These are phyloP conservation scores for Dryoscopus gambensis DNA, from an alignment of 2,113 vertebrate species.

Conservation along the genomic window DNA sequence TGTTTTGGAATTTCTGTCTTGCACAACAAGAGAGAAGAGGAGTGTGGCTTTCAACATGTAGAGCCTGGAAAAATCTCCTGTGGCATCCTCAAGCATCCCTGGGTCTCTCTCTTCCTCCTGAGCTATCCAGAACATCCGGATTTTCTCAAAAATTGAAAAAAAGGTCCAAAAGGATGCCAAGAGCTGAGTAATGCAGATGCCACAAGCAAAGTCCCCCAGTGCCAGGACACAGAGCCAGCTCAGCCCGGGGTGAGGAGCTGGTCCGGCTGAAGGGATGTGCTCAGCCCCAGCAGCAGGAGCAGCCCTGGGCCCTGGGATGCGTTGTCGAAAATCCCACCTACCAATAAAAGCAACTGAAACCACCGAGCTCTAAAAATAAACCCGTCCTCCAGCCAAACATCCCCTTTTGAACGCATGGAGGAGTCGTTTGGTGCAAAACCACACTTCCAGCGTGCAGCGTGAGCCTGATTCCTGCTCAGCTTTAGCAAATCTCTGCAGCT, in stretches of 20 bases:
- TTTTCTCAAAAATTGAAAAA: not conserved
- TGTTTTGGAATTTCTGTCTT: too few species aligned
- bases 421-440: not conserved
- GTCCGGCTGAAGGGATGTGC: not conserved
- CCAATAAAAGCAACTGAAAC: not conserved
- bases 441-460: not conserved
- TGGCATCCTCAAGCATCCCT: not conserved
- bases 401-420: not conserved
- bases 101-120: not conserved
- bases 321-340: not conserved
- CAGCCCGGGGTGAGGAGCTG: not conserved
- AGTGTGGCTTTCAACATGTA: not conserved
- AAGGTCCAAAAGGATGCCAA: not conserved
- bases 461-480: not conserved
- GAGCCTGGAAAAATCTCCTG: not conserved
- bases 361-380: not conserved
- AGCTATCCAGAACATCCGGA: not conserved
- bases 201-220: not conserved
- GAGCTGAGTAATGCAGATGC: not conserved
- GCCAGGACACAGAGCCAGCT: not conserved
- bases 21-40: not conserved
- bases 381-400: not conserved
- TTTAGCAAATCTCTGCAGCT: not conserved
- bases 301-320: not conserved
- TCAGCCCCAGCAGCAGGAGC: not conserved